Percentiles rank a stretch among this genome's conserved stretches.
Conservation (phyloP, 2,113 vertebrate genomes). For the Athene noctua region DNA sequence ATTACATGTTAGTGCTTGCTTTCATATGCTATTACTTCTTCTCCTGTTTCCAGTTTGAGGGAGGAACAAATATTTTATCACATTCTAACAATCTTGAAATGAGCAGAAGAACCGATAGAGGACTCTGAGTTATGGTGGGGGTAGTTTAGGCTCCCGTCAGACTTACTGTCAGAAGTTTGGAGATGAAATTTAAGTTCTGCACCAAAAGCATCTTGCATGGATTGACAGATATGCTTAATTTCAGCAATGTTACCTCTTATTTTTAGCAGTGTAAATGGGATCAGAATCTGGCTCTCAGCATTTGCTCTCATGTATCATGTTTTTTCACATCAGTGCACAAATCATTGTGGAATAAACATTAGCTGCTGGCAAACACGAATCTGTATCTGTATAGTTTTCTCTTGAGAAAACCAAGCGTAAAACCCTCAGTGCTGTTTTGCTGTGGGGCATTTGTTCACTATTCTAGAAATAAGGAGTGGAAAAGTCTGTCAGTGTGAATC, state of each 20-base stretch:
- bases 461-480: conserved; percentile 1
- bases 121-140: not conserved
- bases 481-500: conserved; percentile 18
- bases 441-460: conserved; percentile 13
- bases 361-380: not conserved
- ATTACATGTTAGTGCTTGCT: not conserved
- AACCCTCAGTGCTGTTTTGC: not conserved
- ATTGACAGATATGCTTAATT: not conserved
- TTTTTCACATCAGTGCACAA: conserved; percentile 19
- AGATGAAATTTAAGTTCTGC: not conserved
- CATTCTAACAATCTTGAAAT: not conserved
- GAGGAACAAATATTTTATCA: not conserved
- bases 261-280: not conserved
- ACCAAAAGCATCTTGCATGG: not conserved
- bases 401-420: not conserved
- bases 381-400: not conserved
- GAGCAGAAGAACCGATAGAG: not conserved
- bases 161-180: not conserved
- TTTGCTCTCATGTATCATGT: not conserved
- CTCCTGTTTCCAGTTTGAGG: not conserved
- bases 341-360: conserved; percentile 15
- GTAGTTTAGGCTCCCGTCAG: not conserved
- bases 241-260: not conserved
- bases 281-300: not conserved
- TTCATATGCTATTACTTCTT: not conserved